These are phyloP conservation scores for Campoplex capitator DNA, from an alignment of 2,888 invertebrate species.

Conservation along the genomic window DNA sequence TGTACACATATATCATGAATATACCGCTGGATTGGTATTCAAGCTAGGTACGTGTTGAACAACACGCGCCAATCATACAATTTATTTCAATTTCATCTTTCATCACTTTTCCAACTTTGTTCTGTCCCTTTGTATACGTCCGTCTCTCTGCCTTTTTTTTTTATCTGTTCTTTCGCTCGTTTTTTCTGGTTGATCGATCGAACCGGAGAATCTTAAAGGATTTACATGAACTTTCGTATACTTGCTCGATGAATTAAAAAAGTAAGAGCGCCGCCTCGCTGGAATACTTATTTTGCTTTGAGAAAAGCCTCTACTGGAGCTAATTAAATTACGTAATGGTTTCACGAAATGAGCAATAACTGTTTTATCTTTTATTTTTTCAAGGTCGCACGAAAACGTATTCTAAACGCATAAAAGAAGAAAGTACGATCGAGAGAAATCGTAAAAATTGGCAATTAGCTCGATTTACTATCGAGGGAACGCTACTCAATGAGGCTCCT, in stretches of 20 bases:
- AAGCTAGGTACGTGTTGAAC: constrained; percentile 17
- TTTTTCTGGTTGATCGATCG: constrained; percentile 10
- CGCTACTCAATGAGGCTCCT: background rate
- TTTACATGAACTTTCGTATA: constrained; percentile 7
- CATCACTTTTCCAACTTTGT: background rate
- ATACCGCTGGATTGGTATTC: constrained; percentile 5
- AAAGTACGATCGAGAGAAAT: background rate
- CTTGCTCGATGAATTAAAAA: background rate
- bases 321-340: constrained; percentile 5
- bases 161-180: background rate
- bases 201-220: background rate
- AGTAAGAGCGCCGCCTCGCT: background rate
- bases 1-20: background rate
- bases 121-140: background rate
- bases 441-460: constrained; percentile 1
- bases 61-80: constrained; percentile 31
- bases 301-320: background rate
- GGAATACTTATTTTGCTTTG: background rate
- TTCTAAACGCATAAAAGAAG: background rate
- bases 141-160: background rate
- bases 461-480: background rate
- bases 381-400: background rate
- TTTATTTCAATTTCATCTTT: constrained; percentile 9
- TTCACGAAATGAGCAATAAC: background rate
- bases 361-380: background rate